A percentile compares a stretch with the other conserved stretches of the same genome.
Evolutionary conservation across 2,113 vertebrate genomes (phyloP).

Genomic region (Piprites chloris): DNA sequence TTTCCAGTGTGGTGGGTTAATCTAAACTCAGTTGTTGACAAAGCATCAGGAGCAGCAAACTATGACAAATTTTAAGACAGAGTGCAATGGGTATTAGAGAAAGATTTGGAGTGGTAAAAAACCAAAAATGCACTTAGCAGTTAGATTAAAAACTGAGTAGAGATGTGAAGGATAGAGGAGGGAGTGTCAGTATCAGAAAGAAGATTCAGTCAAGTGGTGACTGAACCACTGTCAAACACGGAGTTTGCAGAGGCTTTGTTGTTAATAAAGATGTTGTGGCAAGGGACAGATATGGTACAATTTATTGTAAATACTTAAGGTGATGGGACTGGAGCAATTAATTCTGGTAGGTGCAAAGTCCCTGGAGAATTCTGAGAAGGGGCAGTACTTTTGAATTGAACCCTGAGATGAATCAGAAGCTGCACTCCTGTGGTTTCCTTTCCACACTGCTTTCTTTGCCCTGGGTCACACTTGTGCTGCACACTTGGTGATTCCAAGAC

Average conservation of each 20-base stretch:
- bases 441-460: not conserved
- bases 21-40: not conserved
- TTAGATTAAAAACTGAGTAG: not conserved
- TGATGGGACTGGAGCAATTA: not conserved
- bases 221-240: not conserved
- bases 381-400: not conserved
- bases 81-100: not conserved
- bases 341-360: not conserved
- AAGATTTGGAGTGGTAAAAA: not conserved
- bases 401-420: not conserved
- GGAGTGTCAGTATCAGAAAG: not conserved
- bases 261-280: not conserved
- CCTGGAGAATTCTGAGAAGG: not conserved
- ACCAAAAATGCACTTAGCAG: not conserved
- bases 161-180: not conserved
- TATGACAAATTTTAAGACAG: not conserved
- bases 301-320: not conserved
- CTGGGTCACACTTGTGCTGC: not conserved
- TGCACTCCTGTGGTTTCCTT: not conserved
- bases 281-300: not conserved
- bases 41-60: not conserved
- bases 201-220: not conserved
- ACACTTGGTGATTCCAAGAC: not conserved
- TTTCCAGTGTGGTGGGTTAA: conserved; percentile 1
- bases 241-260: not conserved